Conservation (phyloP, 2,797 vertebrate species). For the Centroberyx gerrardi region DNA sequence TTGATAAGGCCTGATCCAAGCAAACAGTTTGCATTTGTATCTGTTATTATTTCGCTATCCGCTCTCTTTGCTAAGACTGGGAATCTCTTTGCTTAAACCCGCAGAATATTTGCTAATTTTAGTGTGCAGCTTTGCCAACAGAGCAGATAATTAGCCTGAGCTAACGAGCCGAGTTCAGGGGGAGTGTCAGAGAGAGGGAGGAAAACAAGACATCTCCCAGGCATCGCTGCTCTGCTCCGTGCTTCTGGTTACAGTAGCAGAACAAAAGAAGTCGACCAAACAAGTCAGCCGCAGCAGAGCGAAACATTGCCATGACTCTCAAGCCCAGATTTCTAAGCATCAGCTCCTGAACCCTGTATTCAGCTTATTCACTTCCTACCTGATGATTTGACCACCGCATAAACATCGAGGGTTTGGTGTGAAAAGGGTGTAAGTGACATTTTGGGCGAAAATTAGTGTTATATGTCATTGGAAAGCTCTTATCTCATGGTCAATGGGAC, state of each 20-base stretch:
- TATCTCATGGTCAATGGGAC: too few relatives aligned
- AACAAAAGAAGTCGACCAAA: constrained; percentile 2
- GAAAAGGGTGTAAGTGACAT: too few relatives aligned
- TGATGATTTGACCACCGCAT: not conserved
- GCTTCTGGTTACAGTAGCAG: not conserved
- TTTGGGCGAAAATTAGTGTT: too few relatives aligned
- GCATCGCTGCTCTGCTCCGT: not conserved
- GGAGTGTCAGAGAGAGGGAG: constrained; percentile 14
- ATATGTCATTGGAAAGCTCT: too few relatives aligned
- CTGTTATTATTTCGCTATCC: not conserved
- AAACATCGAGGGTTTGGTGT: too few relatives aligned
- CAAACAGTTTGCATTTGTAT: not conserved
- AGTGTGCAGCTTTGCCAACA: constrained; percentile 21
- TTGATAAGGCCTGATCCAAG: constrained; percentile 9
- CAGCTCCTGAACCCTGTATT: constrained; percentile 9
- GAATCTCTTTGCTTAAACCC: not conserved
- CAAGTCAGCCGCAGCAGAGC: not conserved
- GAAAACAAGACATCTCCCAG: constrained; percentile 16
- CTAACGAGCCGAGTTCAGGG: constrained; percentile 47
- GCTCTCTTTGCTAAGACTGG: not conserved
- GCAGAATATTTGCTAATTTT: constrained; percentile 40
- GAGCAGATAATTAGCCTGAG: constrained; percentile 47
- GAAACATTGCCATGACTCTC: not conserved
- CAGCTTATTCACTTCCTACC: not conserved
- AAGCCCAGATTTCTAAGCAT: not conserved